Conservation (phyloP, 2,113 vertebrate species). For the Willisornis vidua region DNA sequence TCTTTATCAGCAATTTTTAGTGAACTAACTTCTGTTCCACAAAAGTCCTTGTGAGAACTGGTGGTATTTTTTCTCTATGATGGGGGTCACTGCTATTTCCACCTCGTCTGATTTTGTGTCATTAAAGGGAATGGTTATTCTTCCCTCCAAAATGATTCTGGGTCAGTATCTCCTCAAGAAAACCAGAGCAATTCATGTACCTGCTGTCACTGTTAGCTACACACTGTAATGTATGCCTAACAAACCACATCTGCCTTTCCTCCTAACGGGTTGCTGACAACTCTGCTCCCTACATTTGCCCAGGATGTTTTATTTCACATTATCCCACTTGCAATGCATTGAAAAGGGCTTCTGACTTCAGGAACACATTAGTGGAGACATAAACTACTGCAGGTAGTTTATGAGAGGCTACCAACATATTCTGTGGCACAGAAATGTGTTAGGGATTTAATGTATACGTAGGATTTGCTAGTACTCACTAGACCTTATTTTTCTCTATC, state of each 20-base stretch:
- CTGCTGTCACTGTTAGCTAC: neutral
- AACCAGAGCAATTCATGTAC: neutral
- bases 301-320: neutral
- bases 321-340: neutral
- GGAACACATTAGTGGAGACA: neutral
- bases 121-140: neutral
- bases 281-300: neutral
- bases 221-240: neutral
- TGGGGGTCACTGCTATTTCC: neutral
- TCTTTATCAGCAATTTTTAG: neutral
- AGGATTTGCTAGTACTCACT: neutral
- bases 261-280: neutral
- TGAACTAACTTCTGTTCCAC: neutral
- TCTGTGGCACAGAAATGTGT: neutral
- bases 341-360: neutral
- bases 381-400: neutral
- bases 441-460: neutral
- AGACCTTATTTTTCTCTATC: neutral
- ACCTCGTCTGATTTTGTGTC: neutral
- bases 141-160: neutral
- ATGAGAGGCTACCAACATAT: neutral
- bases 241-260: neutral
- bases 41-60: neutral
- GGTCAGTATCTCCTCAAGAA: neutral
- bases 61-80: neutral